Evolutionary conservation across 2,888 invertebrate species (phyloP).

Genomic region (Diloba caeruleocephala): DNA sequence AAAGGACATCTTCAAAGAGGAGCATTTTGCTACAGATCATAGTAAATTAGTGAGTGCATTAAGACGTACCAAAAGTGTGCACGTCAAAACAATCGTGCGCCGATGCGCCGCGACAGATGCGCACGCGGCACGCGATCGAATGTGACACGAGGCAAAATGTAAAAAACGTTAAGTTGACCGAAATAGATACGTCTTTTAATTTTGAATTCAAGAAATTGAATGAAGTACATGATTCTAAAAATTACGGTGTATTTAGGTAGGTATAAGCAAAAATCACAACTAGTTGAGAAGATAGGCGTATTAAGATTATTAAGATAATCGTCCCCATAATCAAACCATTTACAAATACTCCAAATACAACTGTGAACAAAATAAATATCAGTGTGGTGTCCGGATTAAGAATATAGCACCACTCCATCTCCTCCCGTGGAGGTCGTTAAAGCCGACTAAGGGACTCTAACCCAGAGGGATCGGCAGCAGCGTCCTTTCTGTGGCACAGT

Average conservation of each 20-base stretch:
- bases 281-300: too few relatives aligned
- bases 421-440: too few relatives aligned
- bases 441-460: too few relatives aligned
- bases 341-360: too few relatives aligned
- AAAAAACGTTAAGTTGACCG: slow-evolving; percentile 41
- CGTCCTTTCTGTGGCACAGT: too few relatives aligned
- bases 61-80: slow-evolving; percentile 55
- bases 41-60: slow-evolving; percentile 68
- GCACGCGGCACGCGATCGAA: slow-evolving; percentile 32
- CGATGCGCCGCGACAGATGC: slow-evolving; percentile 62
- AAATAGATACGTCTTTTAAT: slow-evolving; percentile 30
- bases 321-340: too few relatives aligned
- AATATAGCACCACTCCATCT: too few relatives aligned
- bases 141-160: slow-evolving; percentile 49
- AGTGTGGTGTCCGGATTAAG: too few relatives aligned
- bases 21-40: slow-evolving; percentile 47
- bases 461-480: too few relatives aligned
- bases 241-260: not conserved
- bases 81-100: slow-evolving; percentile 67
- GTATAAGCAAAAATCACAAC: not conserved
- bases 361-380: too few relatives aligned
- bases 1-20: slow-evolving; percentile 58
- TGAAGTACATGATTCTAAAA: not conserved
- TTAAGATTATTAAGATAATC: too few relatives aligned
- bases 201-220: not conserved